A percentile compares a stretch with the other conserved stretches of the same genome.
phyloP scores from a whole-genome alignment of 2,888 invertebrate species.

The Lepetodrilus schrolli region DNA sequence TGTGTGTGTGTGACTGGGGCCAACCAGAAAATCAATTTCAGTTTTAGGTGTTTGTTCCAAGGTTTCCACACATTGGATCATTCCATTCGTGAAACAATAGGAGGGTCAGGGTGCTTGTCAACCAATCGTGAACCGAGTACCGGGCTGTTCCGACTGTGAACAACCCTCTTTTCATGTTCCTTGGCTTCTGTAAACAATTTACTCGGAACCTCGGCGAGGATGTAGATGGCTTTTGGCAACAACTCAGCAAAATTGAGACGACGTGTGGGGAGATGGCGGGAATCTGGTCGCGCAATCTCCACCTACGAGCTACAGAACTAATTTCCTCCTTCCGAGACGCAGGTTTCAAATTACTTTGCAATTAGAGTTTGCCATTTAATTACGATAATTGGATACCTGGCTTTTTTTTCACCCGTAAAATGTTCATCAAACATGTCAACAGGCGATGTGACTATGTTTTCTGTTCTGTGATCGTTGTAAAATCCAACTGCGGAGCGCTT shows the following conservation, averaged over 20 bases:
- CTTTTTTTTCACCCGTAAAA: background rate
- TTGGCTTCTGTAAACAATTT: background rate
- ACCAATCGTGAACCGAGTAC: background rate
- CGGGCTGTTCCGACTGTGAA: background rate
- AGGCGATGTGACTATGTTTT: background rate
- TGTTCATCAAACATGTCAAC: constrained; percentile 13
- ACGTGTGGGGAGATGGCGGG: background rate
- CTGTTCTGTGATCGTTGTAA: background rate
- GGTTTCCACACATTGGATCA: background rate
- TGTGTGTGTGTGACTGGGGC: too few species aligned
- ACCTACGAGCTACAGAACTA: background rate
- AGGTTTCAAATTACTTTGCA: constrained; percentile 9
- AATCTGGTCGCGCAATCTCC: background rate
- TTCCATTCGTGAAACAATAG: constrained; percentile 12
- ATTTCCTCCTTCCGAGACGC: constrained; percentile 2
- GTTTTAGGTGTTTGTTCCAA: constrained; percentile 11
- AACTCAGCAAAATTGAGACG: background rate
- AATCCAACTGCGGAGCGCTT: too few species aligned
- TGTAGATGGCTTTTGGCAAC: background rate
- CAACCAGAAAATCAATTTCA: constrained; percentile 20
- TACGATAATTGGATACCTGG: background rate
- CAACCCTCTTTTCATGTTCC: constrained; percentile 4
- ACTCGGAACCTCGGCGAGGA: background rate
- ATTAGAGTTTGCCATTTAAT: constrained; percentile 17
- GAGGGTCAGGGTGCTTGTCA: background rate